Base-by-base conservation (phyloP, 1,140 invertebrate species). In the Dreissena rostriformis region DNA sequence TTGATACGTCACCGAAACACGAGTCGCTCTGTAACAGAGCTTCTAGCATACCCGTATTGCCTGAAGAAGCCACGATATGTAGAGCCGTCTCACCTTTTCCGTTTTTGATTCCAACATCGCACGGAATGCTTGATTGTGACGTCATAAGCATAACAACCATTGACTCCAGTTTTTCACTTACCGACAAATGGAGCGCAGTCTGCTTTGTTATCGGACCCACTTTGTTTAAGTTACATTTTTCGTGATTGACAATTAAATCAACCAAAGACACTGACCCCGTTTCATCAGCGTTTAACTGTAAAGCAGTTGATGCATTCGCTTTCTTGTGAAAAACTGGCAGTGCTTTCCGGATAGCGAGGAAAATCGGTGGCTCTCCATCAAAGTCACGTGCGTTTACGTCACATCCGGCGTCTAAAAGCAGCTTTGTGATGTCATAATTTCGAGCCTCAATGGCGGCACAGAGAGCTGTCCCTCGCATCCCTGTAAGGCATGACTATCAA, bases 371-470 rank as follows among this genome's bases (percentile, higher is more conserved):
- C 49, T 84, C 82, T 17, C 82, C 82, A 71, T 84, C 82, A 51
- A 55, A 84, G 51, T 84, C 82, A 39, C 67, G 67, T 52, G 66
- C 65, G 61, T 84, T 84, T 7, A 84, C 66, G 71, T 84, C 72
- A 77, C 82, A 70, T 14, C 82, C 82, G 28, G 82, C 19, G 8
- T 76, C 57, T 29, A 84, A 52, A n/a, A 84, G 26, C 28, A 68
- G 77, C 22, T 84, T 61, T 39, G 67, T 71, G 53, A 84, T 84
- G 19, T 70, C 73, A 55, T 55, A 52, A n/a, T 61, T 77, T 61
- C 82, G 61, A 24, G 82, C 39, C 29, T 84, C 82, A 29, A 84
- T 84, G n/a, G 73, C 63, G 0, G 73, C 82, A 84, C 82, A 84
- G 14, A 84, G 65, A 0, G 73, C 72, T 49, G 82, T 84, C 6